A percentile compares a stretch with the other conserved stretches of the same genome.
These are phyloP conservation scores for Patella depressa DNA, from an alignment of 2,888 invertebrate species.

Conservation along the genomic window DNA sequence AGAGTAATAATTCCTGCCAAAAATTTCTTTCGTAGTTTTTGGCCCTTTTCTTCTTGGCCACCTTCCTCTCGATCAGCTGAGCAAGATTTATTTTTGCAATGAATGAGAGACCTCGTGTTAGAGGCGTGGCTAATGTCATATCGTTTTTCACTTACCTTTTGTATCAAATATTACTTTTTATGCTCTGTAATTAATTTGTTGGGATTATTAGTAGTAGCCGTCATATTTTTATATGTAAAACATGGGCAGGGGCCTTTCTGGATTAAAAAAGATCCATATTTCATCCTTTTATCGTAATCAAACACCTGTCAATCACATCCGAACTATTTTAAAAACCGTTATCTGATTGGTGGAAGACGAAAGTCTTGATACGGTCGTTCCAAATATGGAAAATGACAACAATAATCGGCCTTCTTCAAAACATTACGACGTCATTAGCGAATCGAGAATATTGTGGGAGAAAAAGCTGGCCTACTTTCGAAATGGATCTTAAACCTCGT, in stretches of 20 bases:
- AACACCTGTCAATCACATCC: constrained; percentile 15
- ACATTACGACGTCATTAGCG: constrained; percentile 59
- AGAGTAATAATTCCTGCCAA: constrained; percentile 5
- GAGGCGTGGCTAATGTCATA: not conserved
- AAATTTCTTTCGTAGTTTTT: constrained; percentile 11
- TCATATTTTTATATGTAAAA: too few relatives aligned
- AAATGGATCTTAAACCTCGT: constrained; percentile 31
- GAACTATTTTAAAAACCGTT: not conserved
- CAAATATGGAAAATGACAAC: constrained; percentile 62
- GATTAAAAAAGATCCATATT: too few relatives aligned
- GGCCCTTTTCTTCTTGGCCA: constrained; percentile 12
- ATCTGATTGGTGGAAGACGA: constrained; percentile 24
- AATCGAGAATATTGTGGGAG: constrained; percentile 38
- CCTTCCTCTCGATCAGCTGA: constrained; percentile 1
- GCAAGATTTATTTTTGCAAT: constrained; percentile 10
- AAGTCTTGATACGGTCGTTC: constrained; percentile 48
- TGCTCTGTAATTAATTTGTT: too few relatives aligned
- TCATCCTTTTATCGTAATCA: not conserved
- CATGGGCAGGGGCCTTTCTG: too few relatives aligned
- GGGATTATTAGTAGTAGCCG: too few relatives aligned
- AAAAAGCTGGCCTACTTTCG: constrained; percentile 30
- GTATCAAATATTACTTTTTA: too few relatives aligned
- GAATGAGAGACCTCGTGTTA: constrained; percentile 6
- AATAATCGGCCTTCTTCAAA: constrained; percentile 58
- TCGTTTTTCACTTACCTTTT: constrained; percentile 2